These are phyloP conservation scores for Hofmannophila pseudospretella DNA, from an alignment of 2,888 invertebrate genomes.

Conservation along the genomic window DNA sequence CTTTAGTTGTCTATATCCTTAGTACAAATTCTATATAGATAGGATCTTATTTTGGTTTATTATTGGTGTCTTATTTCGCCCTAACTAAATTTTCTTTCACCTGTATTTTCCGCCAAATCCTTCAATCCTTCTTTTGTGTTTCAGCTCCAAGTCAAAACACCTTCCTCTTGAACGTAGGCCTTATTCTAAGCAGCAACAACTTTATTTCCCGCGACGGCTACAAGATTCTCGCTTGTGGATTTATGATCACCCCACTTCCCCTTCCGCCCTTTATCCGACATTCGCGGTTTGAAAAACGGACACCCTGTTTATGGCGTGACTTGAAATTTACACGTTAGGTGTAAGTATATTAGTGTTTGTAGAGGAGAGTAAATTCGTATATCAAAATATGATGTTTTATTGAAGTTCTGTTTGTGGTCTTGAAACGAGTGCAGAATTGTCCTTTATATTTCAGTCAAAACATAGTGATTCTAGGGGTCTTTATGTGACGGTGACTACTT, in stretches of 20 bases:
- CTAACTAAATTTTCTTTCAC: not conserved
- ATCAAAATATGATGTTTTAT: no score
- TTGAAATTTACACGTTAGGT: slow-evolving; percentile 35
- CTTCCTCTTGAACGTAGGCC: slow-evolving; percentile 31
- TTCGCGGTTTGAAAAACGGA: slow-evolving; percentile 27
- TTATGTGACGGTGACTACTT: no score
- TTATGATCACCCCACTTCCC: slow-evolving; percentile 37
- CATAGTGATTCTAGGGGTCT: no score
- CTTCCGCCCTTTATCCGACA: slow-evolving; percentile 34
- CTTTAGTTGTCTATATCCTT: no score
- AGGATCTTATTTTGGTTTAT: no score
- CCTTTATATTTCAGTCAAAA: no score
- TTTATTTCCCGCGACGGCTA: slow-evolving; percentile 57
- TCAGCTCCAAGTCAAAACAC: slow-evolving; percentile 18
- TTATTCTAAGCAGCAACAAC: slow-evolving; percentile 41
- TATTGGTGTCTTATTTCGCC: not conserved
- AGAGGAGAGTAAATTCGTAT: no score
- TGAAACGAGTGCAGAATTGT: no score
- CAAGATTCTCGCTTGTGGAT: slow-evolving; percentile 50
- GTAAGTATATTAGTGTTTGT: slow-evolving; percentile 6
- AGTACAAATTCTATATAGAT: no score
- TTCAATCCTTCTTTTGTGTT: no score
- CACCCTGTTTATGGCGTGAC: slow-evolving; percentile 31
- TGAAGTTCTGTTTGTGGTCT: no score
- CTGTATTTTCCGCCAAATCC: no score